Evolutionary conservation across 2,797 vertebrate species (phyloP).

Genomic region (Silurus aristotelis): DNA sequence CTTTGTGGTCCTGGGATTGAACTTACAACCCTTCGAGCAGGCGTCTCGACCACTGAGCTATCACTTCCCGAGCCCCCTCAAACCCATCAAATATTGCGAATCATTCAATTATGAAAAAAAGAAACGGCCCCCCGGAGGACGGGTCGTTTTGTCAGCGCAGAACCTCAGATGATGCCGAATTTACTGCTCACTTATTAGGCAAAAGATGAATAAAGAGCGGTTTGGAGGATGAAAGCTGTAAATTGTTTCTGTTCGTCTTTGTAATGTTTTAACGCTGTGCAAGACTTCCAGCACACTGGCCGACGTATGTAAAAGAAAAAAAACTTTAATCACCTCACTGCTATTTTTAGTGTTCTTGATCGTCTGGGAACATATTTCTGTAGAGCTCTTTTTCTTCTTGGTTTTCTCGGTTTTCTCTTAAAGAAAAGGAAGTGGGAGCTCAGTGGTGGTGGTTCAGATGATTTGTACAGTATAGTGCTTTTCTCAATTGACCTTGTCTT

Average conservation of each 20-base stretch:
- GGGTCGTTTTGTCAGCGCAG: too few relatives aligned
- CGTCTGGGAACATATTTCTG: background rate
- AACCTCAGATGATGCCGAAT: background rate
- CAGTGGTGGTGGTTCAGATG: too few relatives aligned
- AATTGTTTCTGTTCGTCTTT: background rate
- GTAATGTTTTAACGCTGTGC: background rate
- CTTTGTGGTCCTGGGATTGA: too few relatives aligned
- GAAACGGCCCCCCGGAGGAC: background rate
- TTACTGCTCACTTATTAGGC: background rate
- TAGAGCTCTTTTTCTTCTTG: background rate
- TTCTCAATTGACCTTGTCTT: too few relatives aligned
- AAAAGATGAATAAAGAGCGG: background rate
- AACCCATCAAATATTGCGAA: background rate
- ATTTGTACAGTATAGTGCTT: too few relatives aligned
- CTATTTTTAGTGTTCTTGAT: background rate
- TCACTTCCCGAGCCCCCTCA: too few relatives aligned
- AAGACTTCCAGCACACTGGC: too few relatives aligned
- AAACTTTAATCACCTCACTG: background rate
- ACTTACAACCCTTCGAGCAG: too few relatives aligned
- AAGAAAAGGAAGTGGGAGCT: too few relatives aligned
- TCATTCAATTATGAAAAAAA: background rate
- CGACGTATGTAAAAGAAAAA: background rate
- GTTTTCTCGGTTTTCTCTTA: too few relatives aligned
- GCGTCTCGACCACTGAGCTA: too few relatives aligned
- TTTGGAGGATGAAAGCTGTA: too few relatives aligned